Evolutionary conservation across 2,113 vertebrate species (phyloP).

Genomic region (Platysternon megacephalum): DNA sequence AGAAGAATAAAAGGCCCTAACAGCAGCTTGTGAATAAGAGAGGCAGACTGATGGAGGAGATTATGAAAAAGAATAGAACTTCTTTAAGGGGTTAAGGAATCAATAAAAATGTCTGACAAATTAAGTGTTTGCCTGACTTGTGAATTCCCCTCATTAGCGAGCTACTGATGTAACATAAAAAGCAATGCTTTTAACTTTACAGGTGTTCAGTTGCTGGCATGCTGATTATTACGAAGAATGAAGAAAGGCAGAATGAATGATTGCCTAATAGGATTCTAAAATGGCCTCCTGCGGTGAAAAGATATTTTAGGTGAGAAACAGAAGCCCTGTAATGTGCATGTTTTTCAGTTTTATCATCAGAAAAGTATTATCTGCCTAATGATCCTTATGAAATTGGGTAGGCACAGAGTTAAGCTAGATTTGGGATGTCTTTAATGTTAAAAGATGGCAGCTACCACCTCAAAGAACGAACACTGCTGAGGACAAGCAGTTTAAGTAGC

Average conservation of each 20-base stretch:
- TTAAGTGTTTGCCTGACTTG: not conserved
- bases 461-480: not conserved
- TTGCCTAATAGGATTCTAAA: not conserved
- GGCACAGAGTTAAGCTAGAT: not conserved
- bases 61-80: not conserved
- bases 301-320: not conserved
- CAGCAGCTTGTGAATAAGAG: not conserved
- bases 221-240: not conserved
- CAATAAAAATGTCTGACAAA: not conserved
- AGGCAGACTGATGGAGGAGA: not conserved
- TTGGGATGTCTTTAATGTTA: not conserved
- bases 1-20: not conserved
- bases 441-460: not conserved
- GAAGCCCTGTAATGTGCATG: not conserved
- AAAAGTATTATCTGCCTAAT: not conserved
- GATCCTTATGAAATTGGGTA: not conserved
- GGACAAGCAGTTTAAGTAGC: not conserved
- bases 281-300: not conserved
- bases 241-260: not conserved
- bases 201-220: not conserved
- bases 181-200: not conserved
- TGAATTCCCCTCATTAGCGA: not conserved
- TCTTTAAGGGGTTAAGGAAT: not conserved
- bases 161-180: not conserved
- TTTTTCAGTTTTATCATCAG: conserved; percentile 32